phyloP scores from a whole-genome alignment of 1,140 invertebrate genomes.

The Cheumatopsyche charites region DNA sequence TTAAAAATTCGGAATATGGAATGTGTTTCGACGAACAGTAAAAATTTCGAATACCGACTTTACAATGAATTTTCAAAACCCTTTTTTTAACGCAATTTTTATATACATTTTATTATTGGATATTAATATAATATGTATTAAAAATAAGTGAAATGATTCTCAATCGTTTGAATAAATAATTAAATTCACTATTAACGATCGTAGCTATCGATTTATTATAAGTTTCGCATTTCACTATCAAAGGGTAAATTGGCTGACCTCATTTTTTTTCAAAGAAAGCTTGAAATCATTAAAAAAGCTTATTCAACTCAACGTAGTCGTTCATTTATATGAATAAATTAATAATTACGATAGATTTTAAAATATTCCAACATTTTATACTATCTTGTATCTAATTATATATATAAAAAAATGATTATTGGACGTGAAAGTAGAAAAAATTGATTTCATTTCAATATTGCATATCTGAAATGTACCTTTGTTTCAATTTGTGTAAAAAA shows the following conservation, averaged over 20 bases:
- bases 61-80: conserved; percentile 18
- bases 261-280: neutral
- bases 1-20: too few species aligned
- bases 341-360: conserved; percentile 21
- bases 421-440: conserved; percentile 12
- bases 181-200: too few species aligned
- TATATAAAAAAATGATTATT: conserved; percentile 22
- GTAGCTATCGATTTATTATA: too few species aligned
- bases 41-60: neutral
- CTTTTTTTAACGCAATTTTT: conserved; percentile 21
- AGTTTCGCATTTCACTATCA: neutral
- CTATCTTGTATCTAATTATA: conserved; percentile 20
- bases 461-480: conserved; percentile 45
- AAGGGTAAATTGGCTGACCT: conserved; percentile 8
- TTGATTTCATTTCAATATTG: conserved; percentile 37
- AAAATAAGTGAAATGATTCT: neutral
- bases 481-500: conserved; percentile 20
- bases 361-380: conserved; percentile 34
- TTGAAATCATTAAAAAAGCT: conserved; percentile 1
- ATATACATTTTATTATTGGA: conserved; percentile 18
- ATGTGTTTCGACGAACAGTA: too few species aligned
- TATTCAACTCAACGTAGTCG: conserved; percentile 1
- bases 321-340: conserved; percentile 19
- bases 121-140: neutral
- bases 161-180: too few species aligned